Evolutionary conservation across 2,113 vertebrate genomes (phyloP).

Genomic region (Vulpes ferrilata): DNA sequence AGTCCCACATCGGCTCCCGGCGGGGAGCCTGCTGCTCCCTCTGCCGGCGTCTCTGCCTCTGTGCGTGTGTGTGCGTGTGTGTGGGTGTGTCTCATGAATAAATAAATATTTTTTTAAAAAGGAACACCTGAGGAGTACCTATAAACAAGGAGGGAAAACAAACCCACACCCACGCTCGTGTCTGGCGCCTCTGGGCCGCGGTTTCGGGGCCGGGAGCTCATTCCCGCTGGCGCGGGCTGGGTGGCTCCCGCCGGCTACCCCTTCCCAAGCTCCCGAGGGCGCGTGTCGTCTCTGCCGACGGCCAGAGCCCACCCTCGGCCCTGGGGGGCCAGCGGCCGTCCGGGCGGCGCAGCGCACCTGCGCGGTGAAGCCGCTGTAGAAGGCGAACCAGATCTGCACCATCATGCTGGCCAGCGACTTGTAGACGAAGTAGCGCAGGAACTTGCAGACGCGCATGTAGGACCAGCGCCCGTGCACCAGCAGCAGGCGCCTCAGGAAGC

Average conservation of each 20-base stretch:
- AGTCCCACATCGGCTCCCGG: no score
- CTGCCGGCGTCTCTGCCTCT: no score
- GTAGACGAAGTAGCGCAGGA: constrained; percentile 95
- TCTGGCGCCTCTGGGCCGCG: no score
- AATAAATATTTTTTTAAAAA: not conserved
- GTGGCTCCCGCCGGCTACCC: no score
- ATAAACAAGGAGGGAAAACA: not conserved
- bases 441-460: constrained; percentile 92
- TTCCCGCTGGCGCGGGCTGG: no score
- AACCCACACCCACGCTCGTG: no score
- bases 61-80: no score
- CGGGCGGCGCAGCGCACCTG: constrained; percentile 81
- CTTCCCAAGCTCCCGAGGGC: not conserved
- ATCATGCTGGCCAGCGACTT: constrained; percentile 93
- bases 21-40: no score
- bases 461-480: constrained; percentile 96
- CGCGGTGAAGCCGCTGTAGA: constrained; percentile 93
- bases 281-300: not conserved
- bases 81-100: no score
- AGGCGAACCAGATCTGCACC: constrained; percentile 94
- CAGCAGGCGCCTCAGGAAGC: constrained; percentile 92
- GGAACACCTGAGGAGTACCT: not conserved
- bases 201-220: no score
- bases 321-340: no score
- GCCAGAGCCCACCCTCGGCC: not conserved